These are phyloP conservation scores for Lucinisca nassula DNA, from an alignment of 2,888 invertebrate genomes.

Conservation along the genomic window DNA sequence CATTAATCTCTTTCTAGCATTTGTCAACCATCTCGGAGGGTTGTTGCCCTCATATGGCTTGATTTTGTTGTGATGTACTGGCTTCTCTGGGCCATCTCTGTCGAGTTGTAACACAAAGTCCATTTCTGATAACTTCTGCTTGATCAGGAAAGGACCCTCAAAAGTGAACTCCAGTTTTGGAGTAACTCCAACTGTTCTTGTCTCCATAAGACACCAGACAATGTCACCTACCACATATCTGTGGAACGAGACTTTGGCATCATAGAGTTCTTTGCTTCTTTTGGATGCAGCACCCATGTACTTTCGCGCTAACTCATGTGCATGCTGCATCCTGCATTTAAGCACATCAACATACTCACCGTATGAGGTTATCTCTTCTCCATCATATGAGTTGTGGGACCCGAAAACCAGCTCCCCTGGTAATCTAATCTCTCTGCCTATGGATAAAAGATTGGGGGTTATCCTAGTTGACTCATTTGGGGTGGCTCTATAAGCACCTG, in stretches of 20 bases:
- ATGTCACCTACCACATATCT: neutral
- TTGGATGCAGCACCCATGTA: neutral
- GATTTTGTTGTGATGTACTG: slow-evolving; percentile 35
- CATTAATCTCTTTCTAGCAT: neutral
- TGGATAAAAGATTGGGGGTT: slow-evolving; percentile 23
- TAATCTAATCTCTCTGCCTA: slow-evolving; percentile 2
- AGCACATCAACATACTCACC: slow-evolving; percentile 10
- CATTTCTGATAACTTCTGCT: neutral
- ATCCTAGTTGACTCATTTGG: slow-evolving; percentile 14
- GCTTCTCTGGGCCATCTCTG: neutral
- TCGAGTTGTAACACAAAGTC: slow-evolving; percentile 6
- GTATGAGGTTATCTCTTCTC: neutral
- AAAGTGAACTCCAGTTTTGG: slow-evolving; percentile 18
- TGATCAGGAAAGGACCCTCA: slow-evolving; percentile 16
- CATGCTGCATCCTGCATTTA: neutral
- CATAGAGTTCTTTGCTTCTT: neutral
- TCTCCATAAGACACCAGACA: neutral
- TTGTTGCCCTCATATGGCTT: slow-evolving; percentile 27
- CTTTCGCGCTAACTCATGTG: neutral
- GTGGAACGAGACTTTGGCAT: neutral
- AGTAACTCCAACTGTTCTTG: neutral
- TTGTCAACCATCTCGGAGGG: neutral
- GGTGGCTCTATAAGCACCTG: slow-evolving; percentile 25
- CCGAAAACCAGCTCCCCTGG: neutral
- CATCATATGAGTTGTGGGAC: neutral